Percentiles rank a stretch among this genome's conserved stretches.
Evolutionary conservation across 1,140 invertebrate species (phyloP).

Genomic region (Drosophila pruinosa): DNA sequence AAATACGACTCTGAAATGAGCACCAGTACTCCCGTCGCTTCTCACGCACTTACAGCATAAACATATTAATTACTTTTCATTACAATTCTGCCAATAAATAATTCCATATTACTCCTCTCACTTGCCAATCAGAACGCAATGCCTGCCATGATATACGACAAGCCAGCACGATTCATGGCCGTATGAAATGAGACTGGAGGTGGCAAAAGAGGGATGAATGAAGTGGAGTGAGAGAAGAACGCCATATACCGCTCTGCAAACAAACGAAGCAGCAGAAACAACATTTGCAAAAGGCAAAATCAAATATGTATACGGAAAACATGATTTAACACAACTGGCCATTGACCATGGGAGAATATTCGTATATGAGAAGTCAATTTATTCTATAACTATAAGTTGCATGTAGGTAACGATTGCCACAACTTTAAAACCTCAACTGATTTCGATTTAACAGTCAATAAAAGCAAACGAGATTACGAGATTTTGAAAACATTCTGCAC

Average conservation of each 20-base stretch:
- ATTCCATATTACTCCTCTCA: neutral
- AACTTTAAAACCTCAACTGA: neutral
- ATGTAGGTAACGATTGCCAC: too few species aligned
- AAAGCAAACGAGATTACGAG: neutral
- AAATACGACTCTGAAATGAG: constrained; percentile 2
- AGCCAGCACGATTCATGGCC: constrained; percentile 9
- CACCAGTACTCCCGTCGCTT: neutral
- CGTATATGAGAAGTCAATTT: neutral
- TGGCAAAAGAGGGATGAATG: neutral
- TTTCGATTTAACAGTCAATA: neutral
- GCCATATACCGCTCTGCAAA: neutral
- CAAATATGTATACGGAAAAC: constrained; percentile 40
- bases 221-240: neutral
- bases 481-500: too few species aligned
- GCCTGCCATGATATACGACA: constrained; percentile 10
- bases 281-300: constrained; percentile 19
- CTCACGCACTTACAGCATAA: neutral
- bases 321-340: constrained; percentile 3
- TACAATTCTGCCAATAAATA: neutral
- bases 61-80: constrained; percentile 26
- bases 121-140: constrained; percentile 14
- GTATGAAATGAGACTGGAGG: neutral
- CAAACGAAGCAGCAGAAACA: constrained; percentile 2
- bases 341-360: neutral
- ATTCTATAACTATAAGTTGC: too few species aligned